Evolutionary conservation across 1,140 invertebrate species (phyloP).

Genomic region (Dendrolimus punctatus): DNA sequence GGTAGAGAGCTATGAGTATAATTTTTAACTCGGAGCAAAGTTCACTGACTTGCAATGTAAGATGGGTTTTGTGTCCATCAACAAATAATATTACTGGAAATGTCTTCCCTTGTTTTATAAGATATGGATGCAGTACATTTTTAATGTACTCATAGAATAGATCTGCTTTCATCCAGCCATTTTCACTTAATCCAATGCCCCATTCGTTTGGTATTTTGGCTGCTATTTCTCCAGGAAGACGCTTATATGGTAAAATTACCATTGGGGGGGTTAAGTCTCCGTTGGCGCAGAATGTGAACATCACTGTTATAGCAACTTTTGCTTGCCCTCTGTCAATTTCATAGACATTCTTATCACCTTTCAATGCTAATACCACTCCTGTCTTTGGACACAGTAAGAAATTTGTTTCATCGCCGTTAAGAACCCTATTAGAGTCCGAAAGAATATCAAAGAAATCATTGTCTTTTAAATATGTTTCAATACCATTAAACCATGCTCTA

Average conservation of each 20-base stretch:
- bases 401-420: too few relatives aligned
- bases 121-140: slow-evolving; percentile 30
- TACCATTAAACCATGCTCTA: too few relatives aligned
- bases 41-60: slow-evolving; percentile 22
- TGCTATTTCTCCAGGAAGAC: background rate
- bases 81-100: slow-evolving; percentile 42
- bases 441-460: too few relatives aligned
- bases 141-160: slow-evolving; percentile 35
- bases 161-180: slow-evolving; percentile 13
- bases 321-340: slow-evolving; percentile 2
- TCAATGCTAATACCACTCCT: too few relatives aligned
- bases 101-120: slow-evolving; percentile 24
- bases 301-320: background rate
- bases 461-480: too few relatives aligned
- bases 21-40: slow-evolving; percentile 34
- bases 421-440: too few relatives aligned
- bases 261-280: slow-evolving; percentile 10
- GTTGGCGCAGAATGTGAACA: too few relatives aligned
- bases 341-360: background rate
- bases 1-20: slow-evolving; percentile 36
- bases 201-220: slow-evolving; percentile 3
- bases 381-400: too few relatives aligned
- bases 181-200: slow-evolving; percentile 5
- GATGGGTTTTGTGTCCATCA: slow-evolving; percentile 47
- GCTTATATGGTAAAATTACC: background rate